These are phyloP conservation scores for Plutella xylostella DNA, from an alignment of 2,888 invertebrate species.

Conservation along the genomic window DNA sequence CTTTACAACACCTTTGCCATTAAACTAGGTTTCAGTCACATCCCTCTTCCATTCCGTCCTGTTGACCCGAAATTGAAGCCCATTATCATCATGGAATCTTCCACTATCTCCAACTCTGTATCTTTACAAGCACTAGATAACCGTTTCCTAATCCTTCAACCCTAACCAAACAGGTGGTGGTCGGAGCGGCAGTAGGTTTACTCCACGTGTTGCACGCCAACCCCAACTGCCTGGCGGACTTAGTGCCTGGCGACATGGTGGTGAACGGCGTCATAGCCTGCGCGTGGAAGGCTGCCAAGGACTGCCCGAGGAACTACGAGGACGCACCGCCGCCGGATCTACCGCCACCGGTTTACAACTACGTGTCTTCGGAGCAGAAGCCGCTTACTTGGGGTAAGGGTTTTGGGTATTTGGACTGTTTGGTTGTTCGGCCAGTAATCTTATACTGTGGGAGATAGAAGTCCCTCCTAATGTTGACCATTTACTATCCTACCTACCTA, in stretches of 20 bases:
- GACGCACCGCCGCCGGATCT: constrained; percentile 42
- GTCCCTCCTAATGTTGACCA: too few species aligned
- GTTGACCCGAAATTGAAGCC: too few species aligned
- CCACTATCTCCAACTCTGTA: too few species aligned
- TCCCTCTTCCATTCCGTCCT: too few species aligned
- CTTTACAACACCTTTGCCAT: too few species aligned
- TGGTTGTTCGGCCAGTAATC: too few species aligned
- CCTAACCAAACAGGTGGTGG: constrained; percentile 57
- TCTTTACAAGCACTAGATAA: too few species aligned
- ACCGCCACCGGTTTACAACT: constrained; percentile 79
- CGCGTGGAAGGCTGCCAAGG: constrained; percentile 71
- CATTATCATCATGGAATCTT: too few species aligned
- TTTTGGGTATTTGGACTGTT: too few species aligned
- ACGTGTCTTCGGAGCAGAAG: constrained; percentile 82
- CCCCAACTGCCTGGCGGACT: constrained; percentile 72
- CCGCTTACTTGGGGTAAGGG: constrained; percentile 83
- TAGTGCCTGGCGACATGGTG: constrained; percentile 85
- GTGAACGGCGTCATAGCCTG: constrained; percentile 78
- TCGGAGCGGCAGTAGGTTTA: constrained; percentile 77
- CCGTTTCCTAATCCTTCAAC: background rate
- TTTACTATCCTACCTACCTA: too few species aligned
- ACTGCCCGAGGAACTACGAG: constrained; percentile 43
- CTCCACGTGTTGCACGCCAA: constrained; percentile 78
- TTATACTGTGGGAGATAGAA: too few species aligned
- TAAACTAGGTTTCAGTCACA: too few species aligned